Evolutionary conservation across 2,113 vertebrate genomes (phyloP).

Genomic region (Paramisgurnus dabryanus): DNA sequence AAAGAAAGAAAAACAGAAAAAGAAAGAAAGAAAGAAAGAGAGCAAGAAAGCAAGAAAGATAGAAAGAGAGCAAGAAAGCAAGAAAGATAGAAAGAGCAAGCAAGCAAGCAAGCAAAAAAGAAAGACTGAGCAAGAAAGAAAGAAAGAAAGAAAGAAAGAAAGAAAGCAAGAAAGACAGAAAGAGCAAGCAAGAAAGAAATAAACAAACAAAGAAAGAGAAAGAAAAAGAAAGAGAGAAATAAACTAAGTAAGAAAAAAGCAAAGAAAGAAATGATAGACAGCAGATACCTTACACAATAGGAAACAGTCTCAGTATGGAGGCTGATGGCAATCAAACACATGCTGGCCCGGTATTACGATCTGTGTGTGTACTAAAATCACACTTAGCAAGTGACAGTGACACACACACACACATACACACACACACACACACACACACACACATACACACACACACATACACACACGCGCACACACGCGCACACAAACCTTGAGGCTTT

Average conservation of each 20-base stretch:
- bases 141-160: constrained; percentile 33
- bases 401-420: constrained; percentile 45
- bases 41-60: no score
- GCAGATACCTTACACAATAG: constrained; percentile 53
- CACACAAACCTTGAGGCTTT: constrained; percentile 32
- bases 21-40: no score
- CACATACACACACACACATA: neutral
- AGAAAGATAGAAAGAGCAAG: no score
- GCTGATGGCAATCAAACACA: constrained; percentile 68
- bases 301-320: constrained; percentile 55
- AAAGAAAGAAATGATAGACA: constrained; percentile 52
- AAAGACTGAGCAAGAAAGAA: no score
- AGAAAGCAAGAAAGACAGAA: constrained; percentile 34
- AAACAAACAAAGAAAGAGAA: neutral
- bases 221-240: constrained; percentile 22
- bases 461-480: constrained; percentile 2
- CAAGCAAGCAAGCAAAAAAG: no score
- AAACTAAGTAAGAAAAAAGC: constrained; percentile 31
- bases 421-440: constrained; percentile 44
- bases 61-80: no score
- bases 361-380: constrained; percentile 56
- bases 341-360: constrained; percentile 70
- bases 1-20: no score
- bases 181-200: neutral
- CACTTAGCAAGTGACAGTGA: constrained; percentile 66